phyloP scores from a whole-genome alignment of 2,113 vertebrate genomes.

The Aix galericulata region DNA sequence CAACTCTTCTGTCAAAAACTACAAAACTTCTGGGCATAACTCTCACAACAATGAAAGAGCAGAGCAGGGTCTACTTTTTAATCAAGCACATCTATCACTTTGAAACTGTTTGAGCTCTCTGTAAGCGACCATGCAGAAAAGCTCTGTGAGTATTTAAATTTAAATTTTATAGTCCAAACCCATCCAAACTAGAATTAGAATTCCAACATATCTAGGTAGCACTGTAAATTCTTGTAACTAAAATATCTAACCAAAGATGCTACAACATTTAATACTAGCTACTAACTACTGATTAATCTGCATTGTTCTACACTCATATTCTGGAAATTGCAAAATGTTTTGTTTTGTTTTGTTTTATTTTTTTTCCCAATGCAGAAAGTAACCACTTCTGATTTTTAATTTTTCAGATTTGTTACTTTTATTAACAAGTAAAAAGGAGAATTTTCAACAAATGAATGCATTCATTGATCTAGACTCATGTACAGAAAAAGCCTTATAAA shows the following conservation, averaged over 20 bases:
- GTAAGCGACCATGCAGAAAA: neutral
- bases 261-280: neutral
- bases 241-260: neutral
- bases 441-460: neutral
- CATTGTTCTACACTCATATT: neutral
- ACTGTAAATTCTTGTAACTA: neutral
- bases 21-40: neutral
- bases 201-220: neutral
- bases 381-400: constrained; percentile 19
- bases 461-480: neutral
- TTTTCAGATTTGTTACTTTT: constrained; percentile 31
- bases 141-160: neutral
- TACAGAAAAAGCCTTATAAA: neutral
- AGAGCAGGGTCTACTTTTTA: neutral
- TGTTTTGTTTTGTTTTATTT: neutral
- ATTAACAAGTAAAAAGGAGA: neutral
- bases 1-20: neutral
- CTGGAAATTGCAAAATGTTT: neutral
- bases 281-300: neutral
- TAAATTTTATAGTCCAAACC: neutral
- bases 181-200: neutral
- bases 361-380: neutral
- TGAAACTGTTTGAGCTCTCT: neutral
- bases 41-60: neutral
- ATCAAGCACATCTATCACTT: neutral